Conservation (phyloP, 2,113 vertebrate genomes). For the Panurus biarmicus region DNA sequence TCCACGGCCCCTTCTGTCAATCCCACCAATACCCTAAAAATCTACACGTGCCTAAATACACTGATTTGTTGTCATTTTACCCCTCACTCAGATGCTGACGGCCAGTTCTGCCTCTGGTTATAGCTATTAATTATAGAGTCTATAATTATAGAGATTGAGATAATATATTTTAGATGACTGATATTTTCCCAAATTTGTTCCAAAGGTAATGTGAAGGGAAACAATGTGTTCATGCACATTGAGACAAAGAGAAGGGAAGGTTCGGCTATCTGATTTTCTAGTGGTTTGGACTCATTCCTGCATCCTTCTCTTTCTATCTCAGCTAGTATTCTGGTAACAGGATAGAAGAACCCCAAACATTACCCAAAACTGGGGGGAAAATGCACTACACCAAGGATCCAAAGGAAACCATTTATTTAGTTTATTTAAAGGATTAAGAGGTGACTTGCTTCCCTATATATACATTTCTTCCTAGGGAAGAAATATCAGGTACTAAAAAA, state of each 20-base stretch:
- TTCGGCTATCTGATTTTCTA: conserved; percentile 7
- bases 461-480: not conserved
- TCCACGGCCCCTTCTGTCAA: not conserved
- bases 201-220: not conserved
- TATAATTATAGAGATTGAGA: not conserved
- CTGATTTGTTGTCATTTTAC: not conserved
- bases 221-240: not conserved
- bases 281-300: not conserved
- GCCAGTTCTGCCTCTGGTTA: not conserved
- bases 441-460: not conserved
- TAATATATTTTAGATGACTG: not conserved
- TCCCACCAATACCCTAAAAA: not conserved
- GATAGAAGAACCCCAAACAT: not conserved
- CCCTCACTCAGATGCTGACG: not conserved
- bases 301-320: not conserved
- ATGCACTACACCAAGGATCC: not conserved
- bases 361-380: not conserved
- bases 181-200: not conserved
- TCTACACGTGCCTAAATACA: not conserved
- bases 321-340: not conserved
- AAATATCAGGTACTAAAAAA: conserved; percentile 6
- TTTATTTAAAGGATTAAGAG: conserved; percentile 8
- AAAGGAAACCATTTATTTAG: not conserved
- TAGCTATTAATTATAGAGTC: not conserved
- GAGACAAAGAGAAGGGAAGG: not conserved